Evolutionary conservation across 2,888 invertebrate species (phyloP), one percentile per base, ranked within the genome.

Genomic region (Coenonympha glycerion): DNA sequence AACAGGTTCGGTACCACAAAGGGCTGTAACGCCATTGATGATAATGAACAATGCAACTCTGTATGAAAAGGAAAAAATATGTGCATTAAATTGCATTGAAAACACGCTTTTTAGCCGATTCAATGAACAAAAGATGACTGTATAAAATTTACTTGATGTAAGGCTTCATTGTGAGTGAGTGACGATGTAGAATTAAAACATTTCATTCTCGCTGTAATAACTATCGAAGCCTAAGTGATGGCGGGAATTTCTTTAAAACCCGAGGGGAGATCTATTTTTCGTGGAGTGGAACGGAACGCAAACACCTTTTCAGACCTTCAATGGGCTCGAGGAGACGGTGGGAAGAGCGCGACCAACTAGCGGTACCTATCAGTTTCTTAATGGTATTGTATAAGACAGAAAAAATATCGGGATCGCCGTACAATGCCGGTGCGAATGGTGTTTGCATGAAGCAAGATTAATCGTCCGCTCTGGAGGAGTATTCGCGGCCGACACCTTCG

Each of bases 251-350:
- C 74, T 77, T 76, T 70, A 73, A 80, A 79, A 68, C 18, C 64
- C 69, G 75, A 82, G 83, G 87, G 86, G 85, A 74, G 74, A 77
- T 79, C 81, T 80, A 82, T 85, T 86, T 85, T 83, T 76, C 72
- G 71, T 71, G 73, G 72, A 71, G 72, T 71, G 73, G 72, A 71
- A 72, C 69, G 65, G 69, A 75, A 73, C 87, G 87, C 76, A 88
- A 88, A 88, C 88, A 88, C 87, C 88, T 87, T 79, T 88, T 88
- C 80, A 87, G 80, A 75, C 76, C 77, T 76, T 85, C 81, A 86
- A 86, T 80, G 68, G 84, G 74, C 69, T 69, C 74, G 79, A 79
- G 76, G 68, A 69, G 77, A 68, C 62, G 77, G 71, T 69, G 71
- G 69, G 71, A 71, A 69, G 71, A 68, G 71, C 71, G 65, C 72